Evolutionary conservation across 2,888 invertebrate species (phyloP), one percentile per base, ranked within the genome.

Genomic region (Aspidiotus destructor): DNA sequence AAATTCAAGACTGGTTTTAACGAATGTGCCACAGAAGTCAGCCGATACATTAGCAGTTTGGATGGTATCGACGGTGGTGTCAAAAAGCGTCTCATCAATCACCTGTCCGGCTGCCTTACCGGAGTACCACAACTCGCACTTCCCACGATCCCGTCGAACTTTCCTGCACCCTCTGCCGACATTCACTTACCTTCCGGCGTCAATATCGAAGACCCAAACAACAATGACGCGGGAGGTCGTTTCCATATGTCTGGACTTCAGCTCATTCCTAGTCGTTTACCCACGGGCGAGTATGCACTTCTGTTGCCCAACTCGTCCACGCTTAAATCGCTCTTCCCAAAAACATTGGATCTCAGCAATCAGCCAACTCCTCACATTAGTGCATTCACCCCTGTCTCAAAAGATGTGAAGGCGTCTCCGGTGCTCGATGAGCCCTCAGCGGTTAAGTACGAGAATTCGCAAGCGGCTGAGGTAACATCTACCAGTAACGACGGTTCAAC

Each of bases 1-100:
- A 87, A 91, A 75, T 93, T 92, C 80, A 86, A 88, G 72, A 84
- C 89, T 40, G 93, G 93, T 72, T 93, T 91, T 80, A 86, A 86
- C 68, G 93, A 93, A 77, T 93, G 93, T 76, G 91, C 90, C 17
- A 85, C 85, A 16, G 92, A 93, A 80, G 73, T 73, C 17, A 72
- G 72, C 41, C 78, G 86, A 73, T 88, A 86, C 78, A 83, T 88
- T 60, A 82, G 81, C 41, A 80, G 85, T 72, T 77, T 86, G 53
- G 86, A 86, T 71, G 85, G 84, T 74, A 83, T 86, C 9, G 83
- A 83, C 54, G 76, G 82, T 74, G 73, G 72, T 75, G 74, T 87
- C 3, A 79, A 85, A 64, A 83, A 85, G 72, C 79, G 87, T n/a
- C 79, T 88, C 7, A 82, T 84, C 52, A 82, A 81, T 64, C 87